Evolutionary conservation across 2,113 vertebrate genomes (phyloP).

Genomic region (Onychorhynchus coronatus): DNA sequence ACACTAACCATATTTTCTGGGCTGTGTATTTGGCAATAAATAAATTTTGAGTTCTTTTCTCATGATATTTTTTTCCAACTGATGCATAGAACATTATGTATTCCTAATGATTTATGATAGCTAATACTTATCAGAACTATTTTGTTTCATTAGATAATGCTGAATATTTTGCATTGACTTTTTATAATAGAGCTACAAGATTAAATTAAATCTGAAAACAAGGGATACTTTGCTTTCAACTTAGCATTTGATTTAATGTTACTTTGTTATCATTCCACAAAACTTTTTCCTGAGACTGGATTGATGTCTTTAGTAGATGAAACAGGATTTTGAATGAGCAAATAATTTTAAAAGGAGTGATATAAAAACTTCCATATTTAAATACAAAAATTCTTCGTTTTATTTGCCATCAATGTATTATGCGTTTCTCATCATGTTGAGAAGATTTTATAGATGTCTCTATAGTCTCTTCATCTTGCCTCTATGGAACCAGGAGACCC

Average conservation of each 20-base stretch:
- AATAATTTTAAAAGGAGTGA: background rate
- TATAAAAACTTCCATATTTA: background rate
- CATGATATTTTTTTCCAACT: background rate
- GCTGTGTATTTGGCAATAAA: background rate
- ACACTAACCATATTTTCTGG: slow-evolving; percentile 7
- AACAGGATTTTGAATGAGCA: background rate
- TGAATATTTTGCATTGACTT: background rate
- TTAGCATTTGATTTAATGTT: background rate
- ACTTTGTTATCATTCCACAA: background rate
- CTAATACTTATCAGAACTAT: background rate
- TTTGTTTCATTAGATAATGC: slow-evolving; percentile 20
- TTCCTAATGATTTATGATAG: slow-evolving; percentile 1
- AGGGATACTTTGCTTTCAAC: background rate
- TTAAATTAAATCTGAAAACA: background rate
- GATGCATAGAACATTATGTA: background rate
- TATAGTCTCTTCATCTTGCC: background rate
- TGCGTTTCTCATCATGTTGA: background rate
- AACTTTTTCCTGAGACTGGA: background rate
- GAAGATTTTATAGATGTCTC: background rate
- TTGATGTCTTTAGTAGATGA: background rate
- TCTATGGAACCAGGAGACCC: background rate
- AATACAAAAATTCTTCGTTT: background rate
- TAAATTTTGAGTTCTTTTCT: slow-evolving; percentile 27
- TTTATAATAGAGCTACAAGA: background rate
- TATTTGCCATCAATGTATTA: background rate